Conservation (phyloP, 1,140 invertebrate genomes). For the Pogonognathellus flavescens region DNA sequence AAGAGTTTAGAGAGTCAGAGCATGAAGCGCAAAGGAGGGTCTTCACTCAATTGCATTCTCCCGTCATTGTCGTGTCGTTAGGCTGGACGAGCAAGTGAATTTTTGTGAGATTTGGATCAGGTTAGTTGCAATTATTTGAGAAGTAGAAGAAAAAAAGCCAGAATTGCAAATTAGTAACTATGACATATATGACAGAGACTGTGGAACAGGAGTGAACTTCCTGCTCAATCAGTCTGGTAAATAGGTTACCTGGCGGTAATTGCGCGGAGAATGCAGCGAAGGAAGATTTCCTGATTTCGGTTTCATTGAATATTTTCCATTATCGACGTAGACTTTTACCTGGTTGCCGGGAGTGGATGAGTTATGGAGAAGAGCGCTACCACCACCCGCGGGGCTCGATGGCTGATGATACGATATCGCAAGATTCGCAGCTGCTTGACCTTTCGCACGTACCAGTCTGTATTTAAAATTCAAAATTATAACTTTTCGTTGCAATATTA, state of each 20-base stretch:
- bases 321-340: conserved; percentile 97
- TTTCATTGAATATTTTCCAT: conserved; percentile 72
- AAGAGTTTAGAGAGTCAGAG: conserved; percentile 39
- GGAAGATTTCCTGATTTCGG: conserved; percentile 62
- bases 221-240: conserved; percentile 28
- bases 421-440: conserved; percentile 47
- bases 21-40: conserved; percentile 50
- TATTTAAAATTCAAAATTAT: not conserved
- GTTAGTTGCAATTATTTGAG: conserved; percentile 39
- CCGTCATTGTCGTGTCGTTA: conserved; percentile 40
- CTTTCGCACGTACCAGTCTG: conserved; percentile 59
- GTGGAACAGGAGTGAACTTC: conserved; percentile 25
- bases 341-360: conserved; percentile 75
- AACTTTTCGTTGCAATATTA: not conserved
- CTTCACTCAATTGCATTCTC: conserved; percentile 65
- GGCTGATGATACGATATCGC: conserved; percentile 58
- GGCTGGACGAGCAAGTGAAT: conserved; percentile 17
- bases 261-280: conserved; percentile 66
- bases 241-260: conserved; percentile 66
- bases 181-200: conserved; percentile 43
- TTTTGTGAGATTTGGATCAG: conserved; percentile 9
- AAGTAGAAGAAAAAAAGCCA: conserved; percentile 46
- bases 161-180: conserved; percentile 36
- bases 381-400: not conserved
- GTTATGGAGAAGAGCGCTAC: conserved; percentile 15